Base-by-base conservation (phyloP, 2,888 invertebrate genomes). In the Pristionchus maxplancki region DNA sequence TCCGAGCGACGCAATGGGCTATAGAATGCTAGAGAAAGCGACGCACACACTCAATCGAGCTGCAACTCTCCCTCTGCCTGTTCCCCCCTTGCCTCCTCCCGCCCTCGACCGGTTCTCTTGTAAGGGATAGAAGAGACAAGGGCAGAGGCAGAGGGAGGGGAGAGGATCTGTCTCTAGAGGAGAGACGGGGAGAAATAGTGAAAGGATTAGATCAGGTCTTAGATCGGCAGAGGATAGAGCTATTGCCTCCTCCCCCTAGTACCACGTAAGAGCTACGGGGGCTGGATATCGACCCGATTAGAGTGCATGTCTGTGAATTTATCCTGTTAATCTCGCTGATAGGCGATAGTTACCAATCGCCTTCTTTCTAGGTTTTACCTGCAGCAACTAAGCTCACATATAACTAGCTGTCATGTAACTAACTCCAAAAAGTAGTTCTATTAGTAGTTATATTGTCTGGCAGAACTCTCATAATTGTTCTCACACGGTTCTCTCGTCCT, bases 1-100 rank as follows among this genome's bases (percentile, higher is more conserved):
- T 3, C 44, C 44, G 95, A 91, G 44, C 44, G 95, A 91, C 34
- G 95, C 95, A 58, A 64, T 83, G 53, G 58, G 53, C 31, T 50
- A 83, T 28, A 83, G 83, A 83, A 48, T 37, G 53, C 31, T n/a
- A 1, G 81, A 50, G 1, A 83, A 48, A 84, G 48, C 13, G 40
- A 78, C 44, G 11, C 2, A 58, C 31, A 83, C 40, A 53, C 17
- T 53, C 53, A 53, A 83, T 83, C 82, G 82, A 83, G 82, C 82
- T 83, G 82, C 82, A 83, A 83, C 53, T 53, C 34, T 31, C 78
- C 20, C 40, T n/a, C 28, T 44, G 34, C 34, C 67, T 64, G 28
- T 2, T 28, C 48, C 15, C 62, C 2, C 24, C 17, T 28, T 28
- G 62, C 37, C 67, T 50, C 34, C 37, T 17, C 71, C 53, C 58